phyloP scores from a whole-genome alignment of 2,797 vertebrate genomes.

The Echeneis naucrates region DNA sequence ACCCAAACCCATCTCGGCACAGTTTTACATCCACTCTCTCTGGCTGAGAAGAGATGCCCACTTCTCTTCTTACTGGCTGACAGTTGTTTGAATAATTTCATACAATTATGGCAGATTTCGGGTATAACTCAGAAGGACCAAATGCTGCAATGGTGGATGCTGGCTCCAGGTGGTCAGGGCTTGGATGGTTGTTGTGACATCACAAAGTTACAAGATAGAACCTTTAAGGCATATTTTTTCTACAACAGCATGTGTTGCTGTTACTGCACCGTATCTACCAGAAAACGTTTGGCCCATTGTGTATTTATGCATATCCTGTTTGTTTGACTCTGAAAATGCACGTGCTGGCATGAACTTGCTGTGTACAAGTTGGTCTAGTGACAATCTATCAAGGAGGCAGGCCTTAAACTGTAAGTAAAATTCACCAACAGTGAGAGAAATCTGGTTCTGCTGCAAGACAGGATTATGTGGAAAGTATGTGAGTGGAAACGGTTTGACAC shows the following conservation, averaged over 20 bases:
- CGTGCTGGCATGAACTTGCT: background rate
- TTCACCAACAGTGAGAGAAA: conserved; percentile 2
- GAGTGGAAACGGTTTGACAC: conserved; percentile 10
- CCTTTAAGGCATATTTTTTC: background rate
- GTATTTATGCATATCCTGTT: background rate
- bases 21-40: background rate
- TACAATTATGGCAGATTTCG: no score
- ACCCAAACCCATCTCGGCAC: no score
- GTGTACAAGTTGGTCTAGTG: background rate
- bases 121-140: no score
- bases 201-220: no score
- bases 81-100: no score
- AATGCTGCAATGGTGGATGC: no score
- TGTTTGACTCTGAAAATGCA: conserved; percentile 12
- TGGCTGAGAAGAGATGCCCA: background rate
- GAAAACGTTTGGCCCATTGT: background rate
- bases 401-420: conserved; percentile 18
- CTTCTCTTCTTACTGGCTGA: no score
- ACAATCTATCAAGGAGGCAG: conserved; percentile 10
- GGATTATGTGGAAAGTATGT: conserved; percentile 14
- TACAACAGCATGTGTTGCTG: background rate
- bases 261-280: background rate
- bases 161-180: no score
- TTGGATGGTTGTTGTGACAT: no score
- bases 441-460: conserved; percentile 16